Conservation (phyloP, 2,888 invertebrate genomes). For the Scaptomyza tumidula region DNA sequence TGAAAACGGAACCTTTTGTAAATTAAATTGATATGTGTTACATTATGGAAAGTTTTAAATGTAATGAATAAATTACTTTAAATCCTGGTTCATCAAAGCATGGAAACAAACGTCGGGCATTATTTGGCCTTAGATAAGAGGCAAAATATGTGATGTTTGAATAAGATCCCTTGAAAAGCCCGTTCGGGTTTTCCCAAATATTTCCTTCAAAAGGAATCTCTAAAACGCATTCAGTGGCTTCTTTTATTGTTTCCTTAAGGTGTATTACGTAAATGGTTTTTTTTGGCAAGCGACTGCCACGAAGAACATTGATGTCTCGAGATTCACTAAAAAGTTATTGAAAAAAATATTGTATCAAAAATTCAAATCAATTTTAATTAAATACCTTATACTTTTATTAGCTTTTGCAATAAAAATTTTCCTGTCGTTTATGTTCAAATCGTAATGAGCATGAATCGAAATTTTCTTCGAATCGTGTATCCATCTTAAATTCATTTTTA, state of each 20-base stretch:
- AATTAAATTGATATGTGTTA: conserved; percentile 70
- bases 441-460: conserved; percentile 88
- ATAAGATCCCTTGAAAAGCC: conserved; percentile 89
- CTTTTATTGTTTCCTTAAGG: conserved; percentile 86
- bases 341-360: neutral
- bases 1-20: conserved; percentile 88
- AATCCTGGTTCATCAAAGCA: conserved; percentile 92
- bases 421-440: conserved; percentile 86
- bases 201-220: conserved; percentile 88
- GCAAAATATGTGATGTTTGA: conserved; percentile 86
- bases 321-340: conserved; percentile 8
- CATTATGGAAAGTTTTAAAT: neutral
- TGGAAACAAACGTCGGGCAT: conserved; percentile 91
- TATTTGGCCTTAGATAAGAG: conserved; percentile 89
- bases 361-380: neutral
- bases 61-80: conserved; percentile 86
- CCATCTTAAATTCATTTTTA: conserved; percentile 90
- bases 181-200: conserved; percentile 88
- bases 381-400: conserved; percentile 61
- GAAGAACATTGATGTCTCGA: conserved; percentile 70
- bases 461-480: conserved; percentile 87
- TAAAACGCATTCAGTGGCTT: conserved; percentile 87
- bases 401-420: conserved; percentile 85
- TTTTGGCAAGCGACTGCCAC: conserved; percentile 86
- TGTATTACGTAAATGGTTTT: conserved; percentile 87